Percentiles rank a stretch among this genome's conserved stretches.
These are phyloP conservation scores for Litocranius walleri DNA, from an alignment of 2,113 vertebrate species.

Conservation along the genomic window DNA sequence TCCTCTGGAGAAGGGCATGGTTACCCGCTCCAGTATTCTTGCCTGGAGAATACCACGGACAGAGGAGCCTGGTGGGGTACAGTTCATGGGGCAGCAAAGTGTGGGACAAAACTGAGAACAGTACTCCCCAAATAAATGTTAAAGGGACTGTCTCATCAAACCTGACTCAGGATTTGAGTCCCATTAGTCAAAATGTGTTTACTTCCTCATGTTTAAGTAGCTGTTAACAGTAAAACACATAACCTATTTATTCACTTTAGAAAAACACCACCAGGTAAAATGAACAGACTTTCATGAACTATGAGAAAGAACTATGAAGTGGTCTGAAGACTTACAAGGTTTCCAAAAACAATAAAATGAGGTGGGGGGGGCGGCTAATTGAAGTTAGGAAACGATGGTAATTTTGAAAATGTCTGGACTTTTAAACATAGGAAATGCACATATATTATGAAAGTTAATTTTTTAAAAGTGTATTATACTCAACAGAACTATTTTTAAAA, in stretches of 20 bases:
- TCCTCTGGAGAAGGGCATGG: not conserved
- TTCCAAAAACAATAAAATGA: not conserved
- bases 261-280: not conserved
- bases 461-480: not conserved
- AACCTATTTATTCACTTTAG: not conserved
- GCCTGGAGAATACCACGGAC: not conserved
- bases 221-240: not conserved
- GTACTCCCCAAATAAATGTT: not conserved
- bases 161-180: not conserved
- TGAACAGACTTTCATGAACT: not conserved
- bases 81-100: not conserved
- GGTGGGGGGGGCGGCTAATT: not conserved
- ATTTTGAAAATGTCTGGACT: not conserved
- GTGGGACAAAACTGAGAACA: not conserved
- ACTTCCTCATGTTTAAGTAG: not conserved
- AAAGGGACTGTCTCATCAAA: not conserved
- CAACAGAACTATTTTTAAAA: not conserved
- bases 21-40: not conserved
- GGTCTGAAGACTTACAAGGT: not conserved
- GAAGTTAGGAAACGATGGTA: not conserved
- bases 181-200: not conserved
- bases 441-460: not conserved
- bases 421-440: not conserved
- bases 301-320: not conserved
- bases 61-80: not conserved